A percentile compares a stretch with the other conserved stretches of the same genome.
Conservation (phyloP, 1,140 invertebrate genomes). For the Bombus waltoni region DNA sequence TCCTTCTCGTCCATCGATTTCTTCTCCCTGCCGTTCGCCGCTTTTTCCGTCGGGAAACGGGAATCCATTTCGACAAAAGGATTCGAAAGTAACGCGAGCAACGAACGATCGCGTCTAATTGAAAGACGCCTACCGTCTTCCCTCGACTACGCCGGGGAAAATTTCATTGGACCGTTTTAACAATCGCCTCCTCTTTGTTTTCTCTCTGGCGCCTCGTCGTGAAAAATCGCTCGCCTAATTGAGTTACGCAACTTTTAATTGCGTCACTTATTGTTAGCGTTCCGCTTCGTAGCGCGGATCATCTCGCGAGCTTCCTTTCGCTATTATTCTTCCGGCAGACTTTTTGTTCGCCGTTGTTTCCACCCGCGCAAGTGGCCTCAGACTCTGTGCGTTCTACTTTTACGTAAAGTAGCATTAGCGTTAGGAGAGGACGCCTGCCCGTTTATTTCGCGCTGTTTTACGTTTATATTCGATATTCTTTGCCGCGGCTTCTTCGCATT, state of each 20-base stretch:
- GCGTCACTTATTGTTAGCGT: constrained; percentile 23
- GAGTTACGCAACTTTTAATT: constrained; percentile 51
- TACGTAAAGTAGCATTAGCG: not conserved
- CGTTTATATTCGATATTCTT: not conserved
- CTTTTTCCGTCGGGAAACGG: not conserved
- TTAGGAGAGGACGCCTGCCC: not conserved
- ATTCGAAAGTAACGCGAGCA: constrained; percentile 38
- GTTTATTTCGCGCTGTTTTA: not conserved
- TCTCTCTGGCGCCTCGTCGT: not conserved
- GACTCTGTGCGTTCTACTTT: constrained; percentile 3
- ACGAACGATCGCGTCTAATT: constrained; percentile 55
- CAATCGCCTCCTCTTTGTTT: not conserved
- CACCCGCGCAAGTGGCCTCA: not conserved
- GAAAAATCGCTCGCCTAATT: constrained; percentile 49
- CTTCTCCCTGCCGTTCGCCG: not conserved
- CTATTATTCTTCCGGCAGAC: constrained; percentile 2
- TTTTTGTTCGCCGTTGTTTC: not conserved
- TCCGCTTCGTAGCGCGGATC: constrained; percentile 1
- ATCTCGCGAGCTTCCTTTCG: not conserved
- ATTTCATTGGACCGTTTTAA: constrained; percentile 57
- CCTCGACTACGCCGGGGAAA: constrained; percentile 10
- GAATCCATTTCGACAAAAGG: constrained; percentile 42
- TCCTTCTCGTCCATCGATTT: constrained; percentile 37
- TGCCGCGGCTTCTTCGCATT: not conserved
- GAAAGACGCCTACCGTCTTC: constrained; percentile 25